Conservation (phyloP, 2,113 vertebrate genomes). For the Bujurquina vittata region DNA sequence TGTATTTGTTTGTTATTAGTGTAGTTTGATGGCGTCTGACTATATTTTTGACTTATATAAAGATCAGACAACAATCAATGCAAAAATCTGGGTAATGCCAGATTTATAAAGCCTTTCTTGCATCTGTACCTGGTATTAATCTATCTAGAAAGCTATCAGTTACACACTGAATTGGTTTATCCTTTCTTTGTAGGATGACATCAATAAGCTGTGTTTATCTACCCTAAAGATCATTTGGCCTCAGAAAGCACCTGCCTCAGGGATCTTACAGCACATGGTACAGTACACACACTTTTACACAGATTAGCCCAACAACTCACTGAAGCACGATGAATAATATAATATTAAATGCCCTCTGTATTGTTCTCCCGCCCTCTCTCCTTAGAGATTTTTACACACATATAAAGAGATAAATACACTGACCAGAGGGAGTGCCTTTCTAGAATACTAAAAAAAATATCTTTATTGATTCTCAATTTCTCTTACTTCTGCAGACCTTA, state of each 20-base stretch:
- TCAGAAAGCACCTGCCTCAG: slow-evolving; percentile 49
- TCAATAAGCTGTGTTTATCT: slow-evolving; percentile 76
- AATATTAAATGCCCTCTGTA: neutral
- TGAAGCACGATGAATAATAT: slow-evolving; percentile 11
- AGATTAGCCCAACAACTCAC: slow-evolving; percentile 24
- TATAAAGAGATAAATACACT: neutral
- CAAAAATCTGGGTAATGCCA: neutral
- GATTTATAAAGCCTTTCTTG: neutral
- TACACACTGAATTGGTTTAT: neutral
- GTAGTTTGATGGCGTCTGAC: neutral
- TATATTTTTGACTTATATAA: neutral
- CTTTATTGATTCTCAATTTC: neutral
- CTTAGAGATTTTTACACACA: neutral
- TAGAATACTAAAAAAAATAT: neutral
- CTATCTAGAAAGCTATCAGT: neutral
- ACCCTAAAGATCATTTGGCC: slow-evolving; percentile 76
- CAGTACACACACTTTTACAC: neutral
- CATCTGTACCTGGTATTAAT: neutral
- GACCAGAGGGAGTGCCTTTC: neutral
- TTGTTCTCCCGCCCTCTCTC: neutral
- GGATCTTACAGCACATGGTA: slow-evolving; percentile 75
- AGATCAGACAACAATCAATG: neutral
- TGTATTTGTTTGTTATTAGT: neutral
- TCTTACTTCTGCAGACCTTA: neutral
- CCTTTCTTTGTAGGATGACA: slow-evolving; percentile 61